Evolutionary conservation across 2,113 vertebrate genomes (phyloP), one percentile per base, ranked within the genome.

Genomic region (Saguinus midas): DNA sequence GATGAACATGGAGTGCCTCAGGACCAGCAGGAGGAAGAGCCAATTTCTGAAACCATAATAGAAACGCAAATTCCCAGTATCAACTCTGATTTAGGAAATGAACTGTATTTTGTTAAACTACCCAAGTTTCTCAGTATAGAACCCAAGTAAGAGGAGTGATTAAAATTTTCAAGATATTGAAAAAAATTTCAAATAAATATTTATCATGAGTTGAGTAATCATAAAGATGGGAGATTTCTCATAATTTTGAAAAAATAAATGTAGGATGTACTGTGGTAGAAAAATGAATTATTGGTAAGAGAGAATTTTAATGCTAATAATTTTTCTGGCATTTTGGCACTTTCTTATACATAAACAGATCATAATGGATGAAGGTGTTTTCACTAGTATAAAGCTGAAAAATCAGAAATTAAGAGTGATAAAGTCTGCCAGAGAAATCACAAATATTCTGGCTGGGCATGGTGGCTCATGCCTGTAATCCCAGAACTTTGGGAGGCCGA

Each of bases 41-140:
- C 98, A 0, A 98, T 98, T 25, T 99, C 99, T 35, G 99, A 99
- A 98, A 99, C 99, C 21, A 99, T 99, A 72, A 99, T 99, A 73
- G 99, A 99, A 98, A 99, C 99, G 32, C 99, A 99, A 98, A 99
- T 99, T 91, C 37, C 99, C 29, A 99, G 99, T 99, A 99, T 99
- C 96, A 99, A 99, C 98, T 99, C 99, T 25, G 99, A 99, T 94
- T 97, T 99, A 93, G 99, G 99, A 96, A 99, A 99, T n/a, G 99
- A 99, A 97, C 98, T 99, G 90, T 99, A 99, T 98, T 99, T 99
- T 94, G 99, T 99, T 96, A 99, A 99, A 98, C 98, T 99, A 90
- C 99, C 99, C 94, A 99, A 99, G 98, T 99, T 99, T 97, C 99
- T 99, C 97, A 99, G 99, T 35, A 99, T 99, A 98, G 99, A 99